phyloP scores from a whole-genome alignment of 2,797 vertebrate genomes.

The Salarias fasciatus region DNA sequence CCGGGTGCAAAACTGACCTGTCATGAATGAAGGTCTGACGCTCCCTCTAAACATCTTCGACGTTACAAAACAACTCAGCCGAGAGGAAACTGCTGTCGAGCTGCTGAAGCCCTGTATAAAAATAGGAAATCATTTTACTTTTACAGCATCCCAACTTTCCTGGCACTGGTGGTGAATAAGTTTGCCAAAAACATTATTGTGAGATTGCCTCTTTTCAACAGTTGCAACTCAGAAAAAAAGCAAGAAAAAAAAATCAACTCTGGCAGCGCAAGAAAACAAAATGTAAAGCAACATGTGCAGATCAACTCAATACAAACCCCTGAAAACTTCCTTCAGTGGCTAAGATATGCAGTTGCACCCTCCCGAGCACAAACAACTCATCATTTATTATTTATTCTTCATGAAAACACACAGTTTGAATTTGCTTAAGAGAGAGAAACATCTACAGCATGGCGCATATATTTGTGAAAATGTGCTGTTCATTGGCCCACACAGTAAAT shows the following conservation, averaged over 20 bases:
- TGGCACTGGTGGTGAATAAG: no score
- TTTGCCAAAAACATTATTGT: neutral
- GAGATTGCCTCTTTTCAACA: neutral
- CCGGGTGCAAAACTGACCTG: no score
- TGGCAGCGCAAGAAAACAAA: slow-evolving; percentile 33
- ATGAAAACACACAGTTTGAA: slow-evolving; percentile 31
- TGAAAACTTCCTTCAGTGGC: slow-evolving; percentile 11
- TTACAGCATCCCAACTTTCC: neutral
- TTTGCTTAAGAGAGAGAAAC: slow-evolving; percentile 5
- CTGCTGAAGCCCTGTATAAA: no score
- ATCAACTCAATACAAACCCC: slow-evolving; percentile 13
- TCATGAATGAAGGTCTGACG: no score
- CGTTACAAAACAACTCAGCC: no score
- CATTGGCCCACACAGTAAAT: slow-evolving; percentile 11
- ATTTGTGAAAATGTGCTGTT: slow-evolving; percentile 16
- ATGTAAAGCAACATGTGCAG: slow-evolving; percentile 10
- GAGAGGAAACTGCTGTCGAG: no score
- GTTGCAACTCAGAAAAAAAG: neutral
- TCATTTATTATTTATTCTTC: slow-evolving; percentile 39
- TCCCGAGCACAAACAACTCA: slow-evolving; percentile 19
- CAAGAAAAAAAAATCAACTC: slow-evolving; percentile 36
- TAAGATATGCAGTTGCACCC: slow-evolving; percentile 19
- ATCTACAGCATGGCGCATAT: neutral
- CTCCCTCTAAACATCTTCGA: no score
- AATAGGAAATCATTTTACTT: neutral